Percentiles rank a stretch among this genome's conserved stretches.
Conservation (phyloP, 2,113 vertebrate genomes). For the Vanacampus margaritifer region DNA sequence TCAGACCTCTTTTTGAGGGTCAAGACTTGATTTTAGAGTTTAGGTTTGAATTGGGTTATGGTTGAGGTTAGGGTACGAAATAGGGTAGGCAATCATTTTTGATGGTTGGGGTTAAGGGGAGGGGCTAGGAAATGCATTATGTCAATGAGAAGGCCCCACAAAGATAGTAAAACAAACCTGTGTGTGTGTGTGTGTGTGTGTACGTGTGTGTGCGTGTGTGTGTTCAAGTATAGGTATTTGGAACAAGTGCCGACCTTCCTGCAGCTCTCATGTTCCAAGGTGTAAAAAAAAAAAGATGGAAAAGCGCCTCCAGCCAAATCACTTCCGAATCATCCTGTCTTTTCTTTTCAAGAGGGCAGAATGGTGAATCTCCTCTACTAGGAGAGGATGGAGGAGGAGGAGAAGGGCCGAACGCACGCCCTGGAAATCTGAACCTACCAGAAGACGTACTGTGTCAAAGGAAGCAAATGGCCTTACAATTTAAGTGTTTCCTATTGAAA, state of each 20-base stretch:
- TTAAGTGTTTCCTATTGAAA: conserved; percentile 66
- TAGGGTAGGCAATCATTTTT: too few relatives aligned
- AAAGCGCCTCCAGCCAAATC: conserved; percentile 48
- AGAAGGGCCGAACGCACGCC: conserved; percentile 35
- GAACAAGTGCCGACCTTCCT: conserved; percentile 4
- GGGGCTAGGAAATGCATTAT: too few relatives aligned
- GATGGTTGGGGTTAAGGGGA: too few relatives aligned
- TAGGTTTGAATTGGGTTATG: too few relatives aligned
- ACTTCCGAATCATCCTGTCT: conserved; percentile 36
- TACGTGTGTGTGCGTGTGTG: conserved; percentile 9
- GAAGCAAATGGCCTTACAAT: conserved; percentile 57
- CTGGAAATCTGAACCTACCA: conserved; percentile 57
- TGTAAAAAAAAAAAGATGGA: conserved; percentile 41
- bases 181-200: not conserved
- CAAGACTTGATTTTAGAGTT: too few relatives aligned
- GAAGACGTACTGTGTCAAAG: conserved; percentile 55
- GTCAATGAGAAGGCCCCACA: too few relatives aligned
- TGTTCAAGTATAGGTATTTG: not conserved
- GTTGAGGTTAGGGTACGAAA: too few relatives aligned
- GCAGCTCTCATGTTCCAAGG: conserved; percentile 49
- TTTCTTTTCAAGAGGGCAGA: conserved; percentile 44
- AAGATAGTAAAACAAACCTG: too few relatives aligned
- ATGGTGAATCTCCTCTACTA: conserved; percentile 18
- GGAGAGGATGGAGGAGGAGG: conserved; percentile 5
- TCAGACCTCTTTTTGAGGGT: too few relatives aligned